A percentile compares a stretch with the other conserved stretches of the same genome.
phyloP scores from a whole-genome alignment of 2,797 vertebrate genomes.

The Champsocephalus esox region DNA sequence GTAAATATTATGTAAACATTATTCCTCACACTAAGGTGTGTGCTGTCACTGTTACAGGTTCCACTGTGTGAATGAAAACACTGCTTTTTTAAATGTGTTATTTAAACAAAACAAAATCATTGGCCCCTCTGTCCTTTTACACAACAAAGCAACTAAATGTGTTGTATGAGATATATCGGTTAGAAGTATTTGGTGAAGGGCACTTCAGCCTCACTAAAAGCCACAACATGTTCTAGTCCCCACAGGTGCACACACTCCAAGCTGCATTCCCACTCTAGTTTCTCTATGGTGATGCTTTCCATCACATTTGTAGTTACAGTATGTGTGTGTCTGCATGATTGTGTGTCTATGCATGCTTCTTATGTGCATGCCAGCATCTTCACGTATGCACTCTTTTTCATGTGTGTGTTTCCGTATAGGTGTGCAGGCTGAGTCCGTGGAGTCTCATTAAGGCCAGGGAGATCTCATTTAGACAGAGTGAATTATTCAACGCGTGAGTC shows the following conservation, averaged over 20 bases:
- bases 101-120: too few relatives aligned
- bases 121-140: not conserved
- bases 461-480: conserved; percentile 66
- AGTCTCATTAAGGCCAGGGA: conserved; percentile 64
- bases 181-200: too few relatives aligned
- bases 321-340: not conserved
- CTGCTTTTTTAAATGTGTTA: too few relatives aligned
- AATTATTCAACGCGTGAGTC: conserved; percentile 64
- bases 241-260: not conserved
- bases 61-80: too few relatives aligned
- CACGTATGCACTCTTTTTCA: not conserved
- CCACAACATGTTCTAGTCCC: not conserved
- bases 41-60: too few relatives aligned
- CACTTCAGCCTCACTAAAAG: too few relatives aligned
- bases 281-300: too few relatives aligned
- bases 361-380: not conserved
- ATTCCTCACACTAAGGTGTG: too few relatives aligned
- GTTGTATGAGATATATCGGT: too few relatives aligned
- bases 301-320: not conserved
- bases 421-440: conserved; percentile 36
- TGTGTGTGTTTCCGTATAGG: not conserved
- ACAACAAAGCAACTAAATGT: not conserved
- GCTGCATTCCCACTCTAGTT: too few relatives aligned
- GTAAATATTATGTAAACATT: too few relatives aligned
- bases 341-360: not conserved